Conservation (phyloP, 2,888 invertebrate species). For the Acleris emargana region DNA sequence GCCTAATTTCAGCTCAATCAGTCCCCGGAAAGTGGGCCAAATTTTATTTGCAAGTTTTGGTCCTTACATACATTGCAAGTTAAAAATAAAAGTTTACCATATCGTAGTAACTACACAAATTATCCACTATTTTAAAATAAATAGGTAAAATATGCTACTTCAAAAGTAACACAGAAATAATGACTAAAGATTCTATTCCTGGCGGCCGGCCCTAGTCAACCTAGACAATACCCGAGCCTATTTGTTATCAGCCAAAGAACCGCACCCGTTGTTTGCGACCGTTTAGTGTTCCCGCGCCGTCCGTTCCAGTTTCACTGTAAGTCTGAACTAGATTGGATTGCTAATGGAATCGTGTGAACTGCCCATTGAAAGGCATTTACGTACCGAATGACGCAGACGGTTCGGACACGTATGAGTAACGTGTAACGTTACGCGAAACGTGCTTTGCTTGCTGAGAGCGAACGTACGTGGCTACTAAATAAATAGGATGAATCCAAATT, state of each 20-base stretch:
- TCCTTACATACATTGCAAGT: too few species aligned
- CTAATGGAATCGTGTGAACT: constrained; percentile 38
- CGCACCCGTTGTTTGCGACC: constrained; percentile 29
- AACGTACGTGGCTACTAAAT: constrained; percentile 28
- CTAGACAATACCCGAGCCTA: constrained; percentile 22
- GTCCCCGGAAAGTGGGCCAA: too few species aligned
- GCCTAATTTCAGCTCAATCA: too few species aligned
- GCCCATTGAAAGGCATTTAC: constrained; percentile 35
- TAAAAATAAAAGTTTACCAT: too few species aligned
- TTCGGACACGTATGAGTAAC: constrained; percentile 34
- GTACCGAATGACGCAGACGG: constrained; percentile 34
- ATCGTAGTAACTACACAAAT: too few species aligned
- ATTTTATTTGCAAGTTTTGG: too few species aligned
- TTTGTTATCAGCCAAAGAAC: constrained; percentile 32
- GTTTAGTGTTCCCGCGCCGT: constrained; percentile 25
- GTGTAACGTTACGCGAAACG: constrained; percentile 33
- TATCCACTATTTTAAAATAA: too few species aligned
- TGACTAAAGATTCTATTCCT: background rate
- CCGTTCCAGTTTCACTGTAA: constrained; percentile 26
- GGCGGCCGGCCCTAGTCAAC: constrained; percentile 8
- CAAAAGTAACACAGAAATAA: background rate
- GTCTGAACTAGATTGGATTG: constrained; percentile 36
- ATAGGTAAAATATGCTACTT: too few species aligned
- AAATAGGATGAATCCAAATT: constrained; percentile 27
- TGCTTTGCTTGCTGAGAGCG: constrained; percentile 27